Conservation (phyloP, 2,113 vertebrate species). For the Maccullochella peelii region DNA sequence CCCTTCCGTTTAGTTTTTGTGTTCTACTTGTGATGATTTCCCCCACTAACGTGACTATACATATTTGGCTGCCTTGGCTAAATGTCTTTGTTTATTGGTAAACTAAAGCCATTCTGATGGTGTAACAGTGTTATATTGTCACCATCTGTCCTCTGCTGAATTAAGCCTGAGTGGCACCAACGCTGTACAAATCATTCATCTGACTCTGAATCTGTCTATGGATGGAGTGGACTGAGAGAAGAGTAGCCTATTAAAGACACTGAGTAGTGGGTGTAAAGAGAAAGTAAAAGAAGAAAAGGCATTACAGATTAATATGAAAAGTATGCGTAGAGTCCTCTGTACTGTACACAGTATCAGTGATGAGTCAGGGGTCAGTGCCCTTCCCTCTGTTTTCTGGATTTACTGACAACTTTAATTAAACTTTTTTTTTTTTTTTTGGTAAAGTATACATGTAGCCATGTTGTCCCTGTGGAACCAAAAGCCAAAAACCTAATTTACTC, state of each 20-base stretch:
- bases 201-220: not conserved
- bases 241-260: not conserved
- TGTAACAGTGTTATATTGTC: slow-evolving; percentile 17
- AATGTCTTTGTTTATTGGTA: not conserved
- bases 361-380: slow-evolving; percentile 19
- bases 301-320: slow-evolving; percentile 17
- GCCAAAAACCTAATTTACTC: slow-evolving; percentile 9
- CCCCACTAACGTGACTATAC: not conserved
- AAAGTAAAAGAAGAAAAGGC: not conserved
- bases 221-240: not conserved
- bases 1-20: not conserved
- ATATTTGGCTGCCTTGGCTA: not conserved
- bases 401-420: slow-evolving; percentile 11
- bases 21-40: not conserved
- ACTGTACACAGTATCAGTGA: not conserved
- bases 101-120: not conserved
- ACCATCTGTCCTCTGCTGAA: not conserved
- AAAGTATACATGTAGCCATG: not conserved
- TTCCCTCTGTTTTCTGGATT: not conserved
- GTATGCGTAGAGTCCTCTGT: not conserved
- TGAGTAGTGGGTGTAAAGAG: not conserved
- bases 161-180: slow-evolving; percentile 13
- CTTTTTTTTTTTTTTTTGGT: too few species aligned
- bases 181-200: not conserved
- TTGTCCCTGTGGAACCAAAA: not conserved